Conservation (phyloP, 2,888 invertebrate species). For the Ryuthela nishihirai region DNA sequence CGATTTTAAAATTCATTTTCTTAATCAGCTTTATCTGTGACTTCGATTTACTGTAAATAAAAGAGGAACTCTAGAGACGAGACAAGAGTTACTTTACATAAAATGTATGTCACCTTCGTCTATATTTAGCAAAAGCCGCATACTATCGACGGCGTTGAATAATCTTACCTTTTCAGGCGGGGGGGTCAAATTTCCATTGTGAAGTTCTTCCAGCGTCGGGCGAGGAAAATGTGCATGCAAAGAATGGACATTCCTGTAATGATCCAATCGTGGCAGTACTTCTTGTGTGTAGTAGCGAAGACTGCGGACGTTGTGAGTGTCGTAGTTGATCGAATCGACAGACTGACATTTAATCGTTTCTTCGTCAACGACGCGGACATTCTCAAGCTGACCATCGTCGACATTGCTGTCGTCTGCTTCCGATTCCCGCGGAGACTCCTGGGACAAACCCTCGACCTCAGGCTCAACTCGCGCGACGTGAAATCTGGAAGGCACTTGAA, state of each 20-base stretch:
- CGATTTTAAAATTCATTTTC: no score
- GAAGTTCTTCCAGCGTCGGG: conserved; percentile 51
- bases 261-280: conserved; percentile 53
- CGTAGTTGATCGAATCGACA: conserved; percentile 33
- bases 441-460: no score
- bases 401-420: not conserved
- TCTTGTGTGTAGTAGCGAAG: conserved; percentile 49
- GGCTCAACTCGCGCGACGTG: no score
- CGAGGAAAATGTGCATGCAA: conserved; percentile 45
- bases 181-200: conserved; percentile 45
- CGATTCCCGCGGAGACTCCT: no score
- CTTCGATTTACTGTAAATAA: no score
- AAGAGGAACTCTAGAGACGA: no score
- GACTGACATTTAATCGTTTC: conserved; percentile 10
- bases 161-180: conserved; percentile 23
- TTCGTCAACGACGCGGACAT: conserved; percentile 9
- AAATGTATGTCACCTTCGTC: no score
- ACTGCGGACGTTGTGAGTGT: conserved; percentile 46
- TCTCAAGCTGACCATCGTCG: not conserved
- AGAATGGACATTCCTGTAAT: conserved; percentile 52
- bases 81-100: no score
- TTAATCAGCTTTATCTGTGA: no score
- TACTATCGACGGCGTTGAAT: no score
- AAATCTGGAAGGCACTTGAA: no score
- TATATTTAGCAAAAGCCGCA: no score